phyloP scores from a whole-genome alignment of 2,113 vertebrate species.

The Microtus richardsoni region DNA sequence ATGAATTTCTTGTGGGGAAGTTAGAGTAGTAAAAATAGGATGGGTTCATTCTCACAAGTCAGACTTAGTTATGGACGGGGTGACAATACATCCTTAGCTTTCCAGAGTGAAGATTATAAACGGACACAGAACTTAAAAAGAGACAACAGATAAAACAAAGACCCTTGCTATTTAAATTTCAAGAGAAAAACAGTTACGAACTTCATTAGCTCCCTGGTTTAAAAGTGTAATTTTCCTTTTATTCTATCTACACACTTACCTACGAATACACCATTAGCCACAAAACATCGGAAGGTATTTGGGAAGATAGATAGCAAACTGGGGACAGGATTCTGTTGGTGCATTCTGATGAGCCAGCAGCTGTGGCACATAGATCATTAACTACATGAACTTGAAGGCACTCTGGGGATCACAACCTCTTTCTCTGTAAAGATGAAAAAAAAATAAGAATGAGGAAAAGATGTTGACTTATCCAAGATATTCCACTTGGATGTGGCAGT shows the following conservation, averaged over 20 bases:
- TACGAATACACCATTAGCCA: constrained; percentile 37
- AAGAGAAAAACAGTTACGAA: not conserved
- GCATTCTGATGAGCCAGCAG: constrained; percentile 54
- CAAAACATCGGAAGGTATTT: not conserved
- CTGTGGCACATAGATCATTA: constrained; percentile 43
- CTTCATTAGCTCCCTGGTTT: constrained; percentile 30
- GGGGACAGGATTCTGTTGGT: constrained; percentile 52
- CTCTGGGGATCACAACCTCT: not conserved
- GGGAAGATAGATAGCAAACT: constrained; percentile 26
- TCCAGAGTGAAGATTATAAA: constrained; percentile 15
- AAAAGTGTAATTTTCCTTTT: constrained; percentile 54
- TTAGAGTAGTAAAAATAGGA: not conserved
- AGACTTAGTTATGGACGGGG: not conserved
- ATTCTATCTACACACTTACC: not conserved
- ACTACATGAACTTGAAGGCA: not conserved
- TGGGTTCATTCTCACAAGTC: not conserved
- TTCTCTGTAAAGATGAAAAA: constrained; percentile 15
- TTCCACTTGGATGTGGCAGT: not conserved
- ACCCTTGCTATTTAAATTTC: constrained; percentile 20
- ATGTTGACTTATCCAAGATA: constrained; percentile 46
- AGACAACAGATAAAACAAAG: constrained; percentile 15
- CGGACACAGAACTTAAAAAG: constrained; percentile 10
- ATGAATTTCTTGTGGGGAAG: not conserved
- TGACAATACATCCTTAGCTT: not conserved
- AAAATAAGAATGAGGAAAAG: constrained; percentile 18